These are phyloP conservation scores for Xerus inauris DNA, from an alignment of 2,113 vertebrate species.

Conservation along the genomic window DNA sequence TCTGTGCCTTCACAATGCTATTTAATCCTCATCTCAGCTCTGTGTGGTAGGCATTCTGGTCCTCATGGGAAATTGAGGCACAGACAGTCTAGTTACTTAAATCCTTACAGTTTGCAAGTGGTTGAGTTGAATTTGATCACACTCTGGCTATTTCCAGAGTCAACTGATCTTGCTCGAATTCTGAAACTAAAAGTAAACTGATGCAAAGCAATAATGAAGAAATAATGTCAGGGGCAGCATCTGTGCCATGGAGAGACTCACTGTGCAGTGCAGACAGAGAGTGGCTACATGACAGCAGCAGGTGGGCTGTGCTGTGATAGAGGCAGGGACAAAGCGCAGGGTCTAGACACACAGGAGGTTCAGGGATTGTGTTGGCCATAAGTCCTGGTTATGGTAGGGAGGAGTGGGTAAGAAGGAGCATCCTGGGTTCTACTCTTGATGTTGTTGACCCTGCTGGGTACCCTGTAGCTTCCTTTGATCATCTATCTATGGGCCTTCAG, in stretches of 20 bases:
- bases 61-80: neutral
- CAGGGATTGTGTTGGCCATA: neutral
- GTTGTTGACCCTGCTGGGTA: neutral
- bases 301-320: neutral
- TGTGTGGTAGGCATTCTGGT: neutral
- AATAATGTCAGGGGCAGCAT: neutral
- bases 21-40: neutral
- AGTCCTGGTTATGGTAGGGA: neutral
- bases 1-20: neutral
- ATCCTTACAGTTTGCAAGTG: neutral
- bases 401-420: neutral
- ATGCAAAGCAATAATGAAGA: neutral
- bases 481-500: neutral
- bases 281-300: neutral
- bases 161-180: neutral
- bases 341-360: neutral
- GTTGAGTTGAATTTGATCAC: neutral
- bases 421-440: neutral
- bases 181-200: conserved; percentile 15
- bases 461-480: neutral
- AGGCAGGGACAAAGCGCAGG: neutral
- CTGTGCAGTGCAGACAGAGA: neutral
- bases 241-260: neutral
- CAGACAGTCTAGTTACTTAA: neutral
- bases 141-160: neutral